Conservation (phyloP, 2,888 invertebrate genomes). For the Protodeltote pygarga region DNA sequence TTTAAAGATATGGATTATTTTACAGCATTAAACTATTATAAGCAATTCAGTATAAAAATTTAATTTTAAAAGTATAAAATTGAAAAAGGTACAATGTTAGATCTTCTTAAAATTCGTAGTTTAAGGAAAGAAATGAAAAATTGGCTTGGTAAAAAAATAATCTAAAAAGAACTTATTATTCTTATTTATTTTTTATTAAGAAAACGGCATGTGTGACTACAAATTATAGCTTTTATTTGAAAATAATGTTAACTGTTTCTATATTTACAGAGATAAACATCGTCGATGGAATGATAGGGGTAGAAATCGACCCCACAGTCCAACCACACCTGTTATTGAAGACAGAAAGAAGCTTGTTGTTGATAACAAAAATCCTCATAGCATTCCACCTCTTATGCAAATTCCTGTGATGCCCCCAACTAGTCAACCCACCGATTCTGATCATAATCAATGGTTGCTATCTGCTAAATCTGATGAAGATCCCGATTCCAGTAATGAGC, state of each 20-base stretch:
- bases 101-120: too few species aligned
- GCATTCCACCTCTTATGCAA: slow-evolving; percentile 76
- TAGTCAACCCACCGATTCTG: slow-evolving; percentile 60
- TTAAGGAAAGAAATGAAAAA: too few species aligned
- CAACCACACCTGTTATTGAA: slow-evolving; percentile 64
- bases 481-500: slow-evolving; percentile 53
- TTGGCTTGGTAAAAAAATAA: too few species aligned
- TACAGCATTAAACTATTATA: too few species aligned
- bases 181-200: too few species aligned
- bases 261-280: slow-evolving; percentile 66
- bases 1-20: too few species aligned
- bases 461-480: slow-evolving; percentile 63
- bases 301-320: slow-evolving; percentile 66
- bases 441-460: slow-evolving; percentile 63
- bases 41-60: too few species aligned
- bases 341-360: slow-evolving; percentile 62
- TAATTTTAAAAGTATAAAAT: too few species aligned
- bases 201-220: too few species aligned
- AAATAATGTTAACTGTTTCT: slow-evolving; percentile 7
- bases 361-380: slow-evolving; percentile 54
- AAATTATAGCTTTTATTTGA: too few species aligned
- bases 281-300: slow-evolving; percentile 73
- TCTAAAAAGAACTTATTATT: too few species aligned
- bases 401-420: slow-evolving; percentile 69
- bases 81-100: too few species aligned